A percentile compares a stretch with the other conserved stretches of the same genome.
Evolutionary conservation across 2,888 invertebrate species (phyloP).

Genomic region (Allygus modestus): DNA sequence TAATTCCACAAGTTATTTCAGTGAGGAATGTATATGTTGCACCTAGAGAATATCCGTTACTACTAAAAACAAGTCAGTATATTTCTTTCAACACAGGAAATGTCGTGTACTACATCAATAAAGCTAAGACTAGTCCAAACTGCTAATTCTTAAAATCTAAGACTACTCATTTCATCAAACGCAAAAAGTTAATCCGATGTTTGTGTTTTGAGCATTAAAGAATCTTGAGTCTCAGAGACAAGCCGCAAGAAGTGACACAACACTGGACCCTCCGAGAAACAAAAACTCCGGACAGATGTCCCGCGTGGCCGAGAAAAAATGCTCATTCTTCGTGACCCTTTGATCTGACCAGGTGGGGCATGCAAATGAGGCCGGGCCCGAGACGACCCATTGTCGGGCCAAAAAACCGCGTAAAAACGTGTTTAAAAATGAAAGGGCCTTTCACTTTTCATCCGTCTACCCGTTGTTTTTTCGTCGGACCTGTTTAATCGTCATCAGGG

Average conservation of each 20-base stretch:
- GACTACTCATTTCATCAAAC: neutral
- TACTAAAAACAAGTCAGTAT: too few species aligned
- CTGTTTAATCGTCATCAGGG: conserved; percentile 50
- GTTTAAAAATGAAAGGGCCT: conserved; percentile 48
- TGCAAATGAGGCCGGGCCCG: conserved; percentile 39
- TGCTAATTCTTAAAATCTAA: neutral
- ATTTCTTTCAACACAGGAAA: too few species aligned
- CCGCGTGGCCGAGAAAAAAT: conserved; percentile 42
- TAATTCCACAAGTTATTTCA: too few species aligned
- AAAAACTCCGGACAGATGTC: conserved; percentile 44
- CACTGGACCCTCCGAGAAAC: conserved; percentile 33
- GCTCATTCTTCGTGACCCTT: conserved; percentile 37
- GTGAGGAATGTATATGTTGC: too few species aligned
- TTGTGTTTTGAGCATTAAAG: conserved; percentile 8
- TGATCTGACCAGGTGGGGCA: conserved; percentile 48
- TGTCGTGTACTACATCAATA: too few species aligned
- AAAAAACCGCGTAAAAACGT: conserved; percentile 48
- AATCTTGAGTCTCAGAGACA: conserved; percentile 8
- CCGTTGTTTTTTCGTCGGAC: conserved; percentile 53
- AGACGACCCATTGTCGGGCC: conserved; percentile 36
- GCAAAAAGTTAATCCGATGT: conserved; percentile 22
- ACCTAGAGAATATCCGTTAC: too few species aligned
- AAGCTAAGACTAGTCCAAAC: neutral
- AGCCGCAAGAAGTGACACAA: conserved; percentile 45
- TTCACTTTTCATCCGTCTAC: conserved; percentile 40